A percentile compares a stretch with the other conserved stretches of the same genome.
Conservation (phyloP, 2,888 invertebrate genomes). For the Nomada hirtipes region DNA sequence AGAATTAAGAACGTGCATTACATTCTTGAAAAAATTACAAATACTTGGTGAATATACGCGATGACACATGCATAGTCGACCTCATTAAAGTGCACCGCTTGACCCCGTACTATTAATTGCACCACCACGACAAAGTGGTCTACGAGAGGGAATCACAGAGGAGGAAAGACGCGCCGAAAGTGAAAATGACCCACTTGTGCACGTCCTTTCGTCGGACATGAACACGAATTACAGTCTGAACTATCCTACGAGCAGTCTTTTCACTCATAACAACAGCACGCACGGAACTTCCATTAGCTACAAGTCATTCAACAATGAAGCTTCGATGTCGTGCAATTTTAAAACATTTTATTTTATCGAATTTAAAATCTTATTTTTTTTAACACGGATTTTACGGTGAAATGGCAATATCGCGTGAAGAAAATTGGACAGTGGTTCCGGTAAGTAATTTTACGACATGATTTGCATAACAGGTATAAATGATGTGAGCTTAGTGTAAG, state of each 20-base stretch:
- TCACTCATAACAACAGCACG: not conserved
- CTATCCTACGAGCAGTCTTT: slow-evolving; percentile 1
- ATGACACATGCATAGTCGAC: slow-evolving; percentile 59
- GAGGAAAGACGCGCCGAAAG: slow-evolving; percentile 46
- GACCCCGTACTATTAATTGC: slow-evolving; percentile 71
- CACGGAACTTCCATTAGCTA: too few relatives aligned
- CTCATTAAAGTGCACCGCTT: slow-evolving; percentile 68
- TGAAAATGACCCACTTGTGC: slow-evolving; percentile 69
- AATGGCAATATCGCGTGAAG: too few relatives aligned
- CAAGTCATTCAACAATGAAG: too few relatives aligned
- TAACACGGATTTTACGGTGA: too few relatives aligned
- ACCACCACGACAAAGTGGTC: slow-evolving; percentile 48
- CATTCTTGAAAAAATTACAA: not conserved
- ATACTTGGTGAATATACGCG: slow-evolving; percentile 1
- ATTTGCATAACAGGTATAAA: too few relatives aligned
- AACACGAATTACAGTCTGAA: slow-evolving; percentile 18
- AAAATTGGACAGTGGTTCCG: too few relatives aligned
- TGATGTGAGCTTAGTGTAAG: too few relatives aligned
- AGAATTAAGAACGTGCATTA: not conserved
- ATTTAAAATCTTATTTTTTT: too few relatives aligned
- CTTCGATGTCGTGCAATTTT: too few relatives aligned
- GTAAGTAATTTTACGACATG: too few relatives aligned
- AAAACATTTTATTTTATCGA: too few relatives aligned
- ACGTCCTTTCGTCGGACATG: slow-evolving; percentile 59
- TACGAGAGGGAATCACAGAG: slow-evolving; percentile 42